A percentile compares a stretch with the other conserved stretches of the same genome.
Conservation (phyloP, 1,140 invertebrate genomes). For the Caenorhabditis tropicalis region DNA sequence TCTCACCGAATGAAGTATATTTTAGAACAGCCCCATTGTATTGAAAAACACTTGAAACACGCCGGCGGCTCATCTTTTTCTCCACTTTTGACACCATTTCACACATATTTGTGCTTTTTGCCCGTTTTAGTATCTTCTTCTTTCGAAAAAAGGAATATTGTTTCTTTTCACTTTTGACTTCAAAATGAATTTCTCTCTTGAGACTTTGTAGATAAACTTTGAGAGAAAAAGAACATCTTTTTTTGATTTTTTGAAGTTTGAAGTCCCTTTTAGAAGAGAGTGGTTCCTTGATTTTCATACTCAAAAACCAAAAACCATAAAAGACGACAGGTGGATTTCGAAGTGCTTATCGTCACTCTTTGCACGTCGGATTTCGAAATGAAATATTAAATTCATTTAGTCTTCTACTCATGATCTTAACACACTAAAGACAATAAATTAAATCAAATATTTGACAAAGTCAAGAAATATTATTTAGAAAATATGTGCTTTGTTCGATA, state of each 20-base stretch:
- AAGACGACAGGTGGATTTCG: not conserved
- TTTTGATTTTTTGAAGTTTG: not conserved
- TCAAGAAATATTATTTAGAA: no score
- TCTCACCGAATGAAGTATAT: not conserved
- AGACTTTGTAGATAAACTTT: not conserved
- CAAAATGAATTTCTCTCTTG: slow-evolving; percentile 26
- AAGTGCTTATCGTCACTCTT: not conserved
- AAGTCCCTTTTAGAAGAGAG: not conserved
- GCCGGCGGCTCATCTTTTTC: not conserved
- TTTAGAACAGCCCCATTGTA: not conserved
- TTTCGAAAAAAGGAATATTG: not conserved
- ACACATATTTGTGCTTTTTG: not conserved
- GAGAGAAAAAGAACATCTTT: not conserved
- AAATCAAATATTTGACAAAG: no score
- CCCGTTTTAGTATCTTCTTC: not conserved
- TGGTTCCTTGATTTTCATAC: no score
- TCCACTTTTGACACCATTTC: not conserved
- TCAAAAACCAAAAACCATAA: not conserved
- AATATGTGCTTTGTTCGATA: no score
- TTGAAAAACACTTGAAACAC: slow-evolving; percentile 12
- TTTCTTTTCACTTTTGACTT: not conserved
- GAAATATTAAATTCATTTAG: no score
- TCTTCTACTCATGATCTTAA: no score
- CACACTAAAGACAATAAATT: no score
- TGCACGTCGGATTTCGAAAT: not conserved